These are phyloP conservation scores for Caretta caretta DNA, from an alignment of 2,113 vertebrate species.

Conservation along the genomic window DNA sequence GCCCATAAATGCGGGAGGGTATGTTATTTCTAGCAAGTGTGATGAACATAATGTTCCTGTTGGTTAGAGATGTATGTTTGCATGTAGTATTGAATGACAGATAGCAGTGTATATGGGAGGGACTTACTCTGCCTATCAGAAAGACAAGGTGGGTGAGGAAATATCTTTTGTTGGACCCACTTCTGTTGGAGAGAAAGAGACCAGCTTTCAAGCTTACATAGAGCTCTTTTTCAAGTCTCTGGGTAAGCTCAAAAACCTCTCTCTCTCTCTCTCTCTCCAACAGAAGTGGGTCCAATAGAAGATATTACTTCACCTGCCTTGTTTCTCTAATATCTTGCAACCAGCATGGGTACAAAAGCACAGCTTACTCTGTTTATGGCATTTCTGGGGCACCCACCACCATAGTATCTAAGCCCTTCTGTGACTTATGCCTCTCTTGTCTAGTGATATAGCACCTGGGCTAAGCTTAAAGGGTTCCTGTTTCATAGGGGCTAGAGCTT, in stretches of 20 bases:
- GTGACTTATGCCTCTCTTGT: accelerated
- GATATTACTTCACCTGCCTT: not conserved
- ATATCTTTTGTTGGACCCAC: not conserved
- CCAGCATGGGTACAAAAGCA: not conserved
- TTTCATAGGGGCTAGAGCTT: not conserved
- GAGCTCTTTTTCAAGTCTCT: not conserved
- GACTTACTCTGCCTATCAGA: not conserved
- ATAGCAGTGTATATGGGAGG: not conserved
- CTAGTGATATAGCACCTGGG: not conserved
- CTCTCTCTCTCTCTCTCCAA: not conserved
- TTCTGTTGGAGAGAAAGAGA: not conserved
- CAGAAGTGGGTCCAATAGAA: not conserved
- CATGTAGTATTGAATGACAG: not conserved
- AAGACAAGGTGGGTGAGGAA: not conserved
- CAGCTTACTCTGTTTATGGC: not conserved
- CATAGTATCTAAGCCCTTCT: not conserved
- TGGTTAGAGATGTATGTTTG: not conserved
- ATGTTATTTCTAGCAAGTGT: not conserved
- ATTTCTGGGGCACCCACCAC: not conserved
- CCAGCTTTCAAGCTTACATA: not conserved
- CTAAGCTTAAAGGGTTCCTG: not conserved
- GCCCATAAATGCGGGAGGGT: not conserved
- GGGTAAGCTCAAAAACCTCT: not conserved
- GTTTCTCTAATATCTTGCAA: not conserved
- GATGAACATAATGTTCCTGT: not conserved